Conservation (phyloP, 1,140 invertebrate genomes). For the Zaprionus nigranus region DNA sequence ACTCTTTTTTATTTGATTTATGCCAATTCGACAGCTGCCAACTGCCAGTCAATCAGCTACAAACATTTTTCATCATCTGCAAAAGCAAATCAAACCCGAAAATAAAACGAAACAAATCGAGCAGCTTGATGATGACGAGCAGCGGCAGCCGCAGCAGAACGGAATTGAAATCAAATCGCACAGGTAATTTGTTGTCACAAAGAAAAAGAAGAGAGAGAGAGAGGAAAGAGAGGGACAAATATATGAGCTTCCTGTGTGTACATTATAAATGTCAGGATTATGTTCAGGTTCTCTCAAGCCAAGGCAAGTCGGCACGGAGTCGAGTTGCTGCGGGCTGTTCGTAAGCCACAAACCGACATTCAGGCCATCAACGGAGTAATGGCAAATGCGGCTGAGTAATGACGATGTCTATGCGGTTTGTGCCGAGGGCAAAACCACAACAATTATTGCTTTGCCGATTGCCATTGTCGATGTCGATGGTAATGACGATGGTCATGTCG, state of each 20-base stretch:
- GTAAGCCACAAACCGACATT: slow-evolving; percentile 35
- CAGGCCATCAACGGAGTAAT: slow-evolving; percentile 20
- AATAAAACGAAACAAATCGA: slow-evolving; percentile 42
- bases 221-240: not conserved
- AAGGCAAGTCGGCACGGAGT: not conserved
- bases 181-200: slow-evolving; percentile 75
- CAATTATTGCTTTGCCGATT: slow-evolving; percentile 65
- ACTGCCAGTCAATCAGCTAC: slow-evolving; percentile 49
- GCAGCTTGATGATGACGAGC: slow-evolving; percentile 27
- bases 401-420: slow-evolving; percentile 40
- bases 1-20: slow-evolving; percentile 64
- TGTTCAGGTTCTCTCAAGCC: slow-evolving; percentile 12
- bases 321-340: slow-evolving; percentile 39
- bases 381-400: slow-evolving; percentile 68
- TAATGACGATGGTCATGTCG: not conserved
- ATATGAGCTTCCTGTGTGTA: slow-evolving; percentile 34
- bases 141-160: slow-evolving; percentile 36
- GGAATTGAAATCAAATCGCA: slow-evolving; percentile 78
- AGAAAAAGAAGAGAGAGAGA: not conserved
- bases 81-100: slow-evolving; percentile 31
- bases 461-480: slow-evolving; percentile 27
- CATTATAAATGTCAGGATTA: slow-evolving; percentile 76
- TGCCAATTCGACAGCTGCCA: slow-evolving; percentile 65
- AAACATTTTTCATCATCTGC: slow-evolving; percentile 36
- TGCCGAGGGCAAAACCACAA: slow-evolving; percentile 56